These are phyloP conservation scores for Caerostris extrusa DNA, from an alignment of 1,140 invertebrate species.

Conservation along the genomic window DNA sequence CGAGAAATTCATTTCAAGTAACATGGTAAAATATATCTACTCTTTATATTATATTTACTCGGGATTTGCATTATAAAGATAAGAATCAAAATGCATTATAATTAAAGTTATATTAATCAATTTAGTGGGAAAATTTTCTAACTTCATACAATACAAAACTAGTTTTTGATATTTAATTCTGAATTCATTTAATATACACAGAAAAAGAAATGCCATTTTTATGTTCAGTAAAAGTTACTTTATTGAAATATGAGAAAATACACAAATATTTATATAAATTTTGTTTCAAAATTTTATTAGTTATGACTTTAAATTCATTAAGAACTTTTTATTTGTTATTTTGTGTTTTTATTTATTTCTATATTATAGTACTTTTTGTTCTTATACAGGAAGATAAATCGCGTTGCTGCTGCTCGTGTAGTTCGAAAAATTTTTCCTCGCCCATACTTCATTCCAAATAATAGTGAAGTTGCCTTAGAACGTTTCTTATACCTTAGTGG, in stretches of 20 bases:
- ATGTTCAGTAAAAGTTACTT: not conserved
- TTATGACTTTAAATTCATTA: no score
- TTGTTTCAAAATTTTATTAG: not conserved
- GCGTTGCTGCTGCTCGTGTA: slow-evolving; percentile 85
- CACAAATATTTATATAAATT: not conserved
- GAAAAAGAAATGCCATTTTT: not conserved
- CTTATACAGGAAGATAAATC: slow-evolving; percentile 86
- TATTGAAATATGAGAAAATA: not conserved
- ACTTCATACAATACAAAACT: not conserved
- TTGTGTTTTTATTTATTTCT: slow-evolving; percentile 25
- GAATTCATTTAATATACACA: not conserved
- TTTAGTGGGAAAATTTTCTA: not conserved
- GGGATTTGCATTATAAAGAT: no score
- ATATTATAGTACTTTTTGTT: slow-evolving; percentile 65
- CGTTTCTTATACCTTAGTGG: slow-evolving; percentile 88
- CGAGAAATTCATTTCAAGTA: slow-evolving; percentile 68
- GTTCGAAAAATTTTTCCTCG: slow-evolving; percentile 85
- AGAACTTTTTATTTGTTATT: not conserved
- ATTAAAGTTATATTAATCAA: not conserved
- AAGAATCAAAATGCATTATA: no score
- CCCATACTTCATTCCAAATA: slow-evolving; percentile 84
- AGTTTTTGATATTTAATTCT: not conserved
- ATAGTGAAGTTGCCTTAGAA: slow-evolving; percentile 86
- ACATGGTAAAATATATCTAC: slow-evolving; percentile 42
- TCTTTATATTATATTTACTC: no score